These are phyloP conservation scores for Incurvaria masculella DNA, from an alignment of 2,888 invertebrate genomes.

Conservation along the genomic window DNA sequence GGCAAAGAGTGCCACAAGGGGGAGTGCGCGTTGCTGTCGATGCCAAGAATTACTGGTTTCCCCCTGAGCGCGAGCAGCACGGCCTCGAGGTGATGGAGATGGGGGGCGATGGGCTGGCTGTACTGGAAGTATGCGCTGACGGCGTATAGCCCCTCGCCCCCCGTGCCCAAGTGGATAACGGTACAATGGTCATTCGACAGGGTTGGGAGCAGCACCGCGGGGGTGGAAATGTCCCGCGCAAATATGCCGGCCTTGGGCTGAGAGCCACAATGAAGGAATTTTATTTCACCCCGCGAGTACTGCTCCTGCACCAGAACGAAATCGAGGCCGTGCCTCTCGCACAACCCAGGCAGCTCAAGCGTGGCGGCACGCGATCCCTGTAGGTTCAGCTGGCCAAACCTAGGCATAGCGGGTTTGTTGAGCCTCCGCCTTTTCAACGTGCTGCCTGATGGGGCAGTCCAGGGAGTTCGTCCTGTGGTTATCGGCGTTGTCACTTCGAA, in stretches of 20 bases:
- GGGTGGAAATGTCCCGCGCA: constrained; percentile 5
- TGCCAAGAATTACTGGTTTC: background rate
- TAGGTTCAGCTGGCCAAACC: constrained; percentile 18
- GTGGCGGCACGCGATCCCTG: constrained; percentile 15
- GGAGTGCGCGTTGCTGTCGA: constrained; percentile 7
- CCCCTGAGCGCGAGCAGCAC: constrained; percentile 1
- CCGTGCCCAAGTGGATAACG: constrained; percentile 9
- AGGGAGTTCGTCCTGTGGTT: too few relatives aligned
- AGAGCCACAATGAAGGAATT: constrained; percentile 2
- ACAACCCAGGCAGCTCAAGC: constrained; percentile 13
- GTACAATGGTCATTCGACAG: constrained; percentile 11
- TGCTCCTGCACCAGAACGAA: constrained; percentile 20
- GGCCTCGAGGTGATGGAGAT: constrained; percentile 7
- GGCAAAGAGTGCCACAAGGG: background rate
- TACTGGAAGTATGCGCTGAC: constrained; percentile 18
- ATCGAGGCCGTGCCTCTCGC: constrained; percentile 11
- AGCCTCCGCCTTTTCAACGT: too few relatives aligned
- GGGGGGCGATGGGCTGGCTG: constrained; percentile 10
- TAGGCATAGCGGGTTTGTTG: background rate
- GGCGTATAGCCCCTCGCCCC: constrained; percentile 6
- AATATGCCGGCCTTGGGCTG: constrained; percentile 15
- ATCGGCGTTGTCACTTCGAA: too few relatives aligned
- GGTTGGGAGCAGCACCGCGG: constrained; percentile 13
- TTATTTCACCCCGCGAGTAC: constrained; percentile 6
- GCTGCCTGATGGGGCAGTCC: too few relatives aligned